Evolutionary conservation across 2,888 invertebrate species (phyloP), one percentile per base, ranked within the genome.

Genomic region (Sphinx pinastri): DNA sequence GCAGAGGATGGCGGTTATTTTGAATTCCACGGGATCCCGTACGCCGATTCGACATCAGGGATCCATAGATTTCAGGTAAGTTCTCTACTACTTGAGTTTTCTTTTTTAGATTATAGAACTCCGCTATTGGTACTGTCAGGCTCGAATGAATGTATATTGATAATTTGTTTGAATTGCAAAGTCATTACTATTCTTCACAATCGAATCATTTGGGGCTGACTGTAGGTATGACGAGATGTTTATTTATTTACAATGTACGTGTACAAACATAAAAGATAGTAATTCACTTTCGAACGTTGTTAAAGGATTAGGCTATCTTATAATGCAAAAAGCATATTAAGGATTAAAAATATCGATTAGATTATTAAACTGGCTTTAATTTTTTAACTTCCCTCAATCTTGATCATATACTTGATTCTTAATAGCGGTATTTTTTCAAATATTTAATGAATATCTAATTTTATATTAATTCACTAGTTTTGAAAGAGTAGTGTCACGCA

Each of bases 1-100:
- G 79, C 85, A 13, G 19, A 72, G 1, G 82, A 87, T 76, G 86
- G 88, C 5, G 71, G 76, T 19, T 88, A 86, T 74, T 85, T 74
- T 55, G 86, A 88, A 71, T 93, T 91, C 72, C 76, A 88, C 75
- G 93, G 93, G 1, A 92, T 93, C 71, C 93, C 93, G 0, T 93
- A 89, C 69, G 93, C 91, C 25, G 93, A 88, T 71, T 84, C 91
- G 0, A 92, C 93, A 0, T 83, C 91, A 5, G 92, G 93, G 25
- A 78, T 57, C 47, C 84, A 92, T 70, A 81, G 93, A 71, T 93
- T 91, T 72, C 91, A 90, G 89, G 93, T 93, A 81, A 63, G 59
- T 55, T 51, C 52, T 66, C 45, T 19, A 71, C 51, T 67, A 71
- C 25, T 16, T 54, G 16, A 8, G 16, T 8, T 54, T n/a, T 6